These are phyloP conservation scores for Dreissena rostriformis DNA, from an alignment of 1,140 invertebrate genomes.

Conservation along the genomic window DNA sequence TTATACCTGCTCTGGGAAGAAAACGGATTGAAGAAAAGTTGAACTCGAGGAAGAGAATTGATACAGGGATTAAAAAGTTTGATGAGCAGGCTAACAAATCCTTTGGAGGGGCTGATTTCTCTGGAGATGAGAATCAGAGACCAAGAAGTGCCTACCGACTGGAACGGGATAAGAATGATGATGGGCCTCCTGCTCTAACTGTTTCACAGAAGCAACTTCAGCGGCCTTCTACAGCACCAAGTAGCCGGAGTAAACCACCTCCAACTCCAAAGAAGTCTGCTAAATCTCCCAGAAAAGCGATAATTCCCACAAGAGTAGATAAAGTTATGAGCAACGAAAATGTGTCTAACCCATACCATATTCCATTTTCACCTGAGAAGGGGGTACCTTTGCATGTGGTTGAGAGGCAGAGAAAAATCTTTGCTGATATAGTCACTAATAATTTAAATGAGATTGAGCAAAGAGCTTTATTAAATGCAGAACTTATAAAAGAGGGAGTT, in stretches of 20 bases:
- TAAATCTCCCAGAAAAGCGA: constrained; percentile 60
- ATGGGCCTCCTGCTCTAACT: constrained; percentile 31
- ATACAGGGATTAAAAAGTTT: constrained; percentile 69
- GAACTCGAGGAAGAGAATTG: constrained; percentile 68
- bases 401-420: constrained; percentile 64
- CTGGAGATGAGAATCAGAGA: constrained; percentile 30
- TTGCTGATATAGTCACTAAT: constrained; percentile 60
- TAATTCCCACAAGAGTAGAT: constrained; percentile 58
- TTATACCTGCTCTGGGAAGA: constrained; percentile 69
- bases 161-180: constrained; percentile 45
- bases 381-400: constrained; percentile 67
- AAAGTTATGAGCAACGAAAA: constrained; percentile 59
- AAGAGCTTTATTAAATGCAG: constrained; percentile 51
- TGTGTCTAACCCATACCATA: constrained; percentile 62
- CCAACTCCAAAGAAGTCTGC: constrained; percentile 63
- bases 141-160: constrained; percentile 60
- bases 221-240: constrained; percentile 63
- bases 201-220: constrained; percentile 54
- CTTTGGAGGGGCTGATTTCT: constrained; percentile 67
- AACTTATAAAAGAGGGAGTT: constrained; percentile 50
- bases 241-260: constrained; percentile 52
- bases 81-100: constrained; percentile 63
- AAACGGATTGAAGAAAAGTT: constrained; percentile 70
- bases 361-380: constrained; percentile 68
- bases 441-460: constrained; percentile 59